These are phyloP conservation scores for Listrodromus nycthemerus DNA, from an alignment of 2,888 invertebrate species.

Conservation along the genomic window DNA sequence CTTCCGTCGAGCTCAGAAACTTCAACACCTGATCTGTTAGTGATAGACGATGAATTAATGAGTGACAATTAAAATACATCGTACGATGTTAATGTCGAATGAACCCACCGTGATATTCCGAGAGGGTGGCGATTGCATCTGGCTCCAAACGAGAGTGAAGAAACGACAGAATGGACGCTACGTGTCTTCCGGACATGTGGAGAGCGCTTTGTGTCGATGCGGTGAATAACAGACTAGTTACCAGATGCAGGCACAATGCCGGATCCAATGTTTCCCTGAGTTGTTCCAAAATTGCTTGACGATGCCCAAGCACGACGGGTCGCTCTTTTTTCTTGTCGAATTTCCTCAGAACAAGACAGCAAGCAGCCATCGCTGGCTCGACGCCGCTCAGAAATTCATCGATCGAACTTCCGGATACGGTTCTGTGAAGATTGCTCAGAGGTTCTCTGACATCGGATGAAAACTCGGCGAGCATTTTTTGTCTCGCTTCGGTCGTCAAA, in stretches of 20 bases:
- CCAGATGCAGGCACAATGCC: constrained; percentile 91
- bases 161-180: constrained; percentile 91
- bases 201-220: constrained; percentile 92
- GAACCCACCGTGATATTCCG: constrained; percentile 91
- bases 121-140: constrained; percentile 88
- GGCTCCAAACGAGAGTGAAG: constrained; percentile 89
- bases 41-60: constrained; percentile 66
- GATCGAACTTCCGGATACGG: constrained; percentile 88
- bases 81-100: background rate
- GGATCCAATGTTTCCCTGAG: constrained; percentile 91
- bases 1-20: constrained; percentile 86
- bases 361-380: constrained; percentile 89
- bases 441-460: constrained; percentile 89
- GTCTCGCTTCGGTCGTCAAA: constrained; percentile 87
- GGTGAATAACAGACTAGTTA: constrained; percentile 92
- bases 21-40: constrained; percentile 88
- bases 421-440: constrained; percentile 89
- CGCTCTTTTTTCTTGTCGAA: constrained; percentile 95
- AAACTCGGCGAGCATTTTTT: constrained; percentile 89
- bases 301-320: constrained; percentile 91
- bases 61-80: background rate
- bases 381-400: constrained; percentile 93
- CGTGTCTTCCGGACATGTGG: constrained; percentile 97
- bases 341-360: constrained; percentile 94
- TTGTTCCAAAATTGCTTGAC: constrained; percentile 92